Evolutionary conservation across 1,140 invertebrate species (phyloP).

Genomic region (Formica selysi): DNA sequence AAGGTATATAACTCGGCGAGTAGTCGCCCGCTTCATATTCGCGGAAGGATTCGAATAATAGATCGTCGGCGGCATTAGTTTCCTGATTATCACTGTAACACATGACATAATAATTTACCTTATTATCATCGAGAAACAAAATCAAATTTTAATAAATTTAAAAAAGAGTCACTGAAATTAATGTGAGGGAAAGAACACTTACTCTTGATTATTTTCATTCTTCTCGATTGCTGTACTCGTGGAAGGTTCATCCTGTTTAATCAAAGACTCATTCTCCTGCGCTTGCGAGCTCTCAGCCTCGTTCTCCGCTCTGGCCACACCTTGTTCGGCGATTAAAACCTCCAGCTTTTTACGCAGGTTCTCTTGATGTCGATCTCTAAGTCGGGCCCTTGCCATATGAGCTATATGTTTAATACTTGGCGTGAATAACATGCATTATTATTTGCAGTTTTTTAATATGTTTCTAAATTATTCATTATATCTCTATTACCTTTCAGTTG

Average conservation of each 20-base stretch:
- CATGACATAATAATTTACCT: not conserved
- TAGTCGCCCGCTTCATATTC: slow-evolving; percentile 94
- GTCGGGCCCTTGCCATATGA: slow-evolving; percentile 96
- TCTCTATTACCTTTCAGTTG: slow-evolving; percentile 92
- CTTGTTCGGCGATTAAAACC: slow-evolving; percentile 95
- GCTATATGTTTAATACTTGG: slow-evolving; percentile 86
- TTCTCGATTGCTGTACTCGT: slow-evolving; percentile 72
- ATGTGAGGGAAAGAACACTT: slow-evolving; percentile 41
- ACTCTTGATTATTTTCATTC: slow-evolving; percentile 80
- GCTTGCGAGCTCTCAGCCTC: slow-evolving; percentile 75
- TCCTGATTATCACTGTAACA: slow-evolving; percentile 82
- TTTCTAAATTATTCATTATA: slow-evolving; percentile 29
- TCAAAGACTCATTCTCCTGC: slow-evolving; percentile 66
- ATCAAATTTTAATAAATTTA: not conserved
- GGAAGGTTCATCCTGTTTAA: slow-evolving; percentile 72
- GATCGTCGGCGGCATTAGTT: slow-evolving; percentile 83
- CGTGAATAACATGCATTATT: slow-evolving; percentile 9
- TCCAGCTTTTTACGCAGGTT: slow-evolving; percentile 96
- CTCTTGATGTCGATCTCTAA: slow-evolving; percentile 97
- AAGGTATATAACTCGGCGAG: slow-evolving; percentile 91
- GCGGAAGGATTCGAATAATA: slow-evolving; percentile 89
- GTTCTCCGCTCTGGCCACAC: slow-evolving; percentile 86
- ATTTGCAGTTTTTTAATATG: slow-evolving; percentile 2
- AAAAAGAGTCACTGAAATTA: not conserved
- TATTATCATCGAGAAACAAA: not conserved